Evolutionary conservation across 92 coral and sea anemone genomes (phyloP).

Genomic region (Parazoanthus darwini): DNA sequence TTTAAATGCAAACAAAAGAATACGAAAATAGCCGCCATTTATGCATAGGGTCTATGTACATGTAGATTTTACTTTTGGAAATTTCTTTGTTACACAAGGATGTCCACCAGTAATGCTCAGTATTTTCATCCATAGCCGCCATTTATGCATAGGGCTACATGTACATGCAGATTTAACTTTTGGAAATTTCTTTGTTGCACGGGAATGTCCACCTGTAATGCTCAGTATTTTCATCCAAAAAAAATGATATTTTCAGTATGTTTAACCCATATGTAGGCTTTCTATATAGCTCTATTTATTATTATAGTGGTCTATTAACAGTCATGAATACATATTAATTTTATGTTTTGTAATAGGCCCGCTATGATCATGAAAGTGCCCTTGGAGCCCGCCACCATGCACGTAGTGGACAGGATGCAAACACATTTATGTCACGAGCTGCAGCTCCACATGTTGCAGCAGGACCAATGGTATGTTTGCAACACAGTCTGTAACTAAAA

Average conservation of each 20-base stretch:
- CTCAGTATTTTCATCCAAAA: no score
- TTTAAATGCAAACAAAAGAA: no score
- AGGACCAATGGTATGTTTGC: conserved; percentile 57
- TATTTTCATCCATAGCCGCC: no score
- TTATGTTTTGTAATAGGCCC: neutral
- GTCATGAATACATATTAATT: neutral
- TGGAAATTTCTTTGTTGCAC: neutral
- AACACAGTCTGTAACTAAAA: neutral
- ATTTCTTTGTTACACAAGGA: neutral
- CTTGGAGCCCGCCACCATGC: neutral
- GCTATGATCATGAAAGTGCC: conserved; percentile 17
- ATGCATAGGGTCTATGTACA: no score
- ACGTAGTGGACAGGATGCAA: conserved; percentile 15
- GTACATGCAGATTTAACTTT: no score
- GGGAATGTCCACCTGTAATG: neutral
- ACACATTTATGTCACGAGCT: conserved; percentile 31
- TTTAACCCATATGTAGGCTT: no score
- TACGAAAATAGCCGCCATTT: no score
- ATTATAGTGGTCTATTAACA: no score
- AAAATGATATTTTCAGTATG: no score
- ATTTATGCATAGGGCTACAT: no score
- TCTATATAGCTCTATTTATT: neutral
- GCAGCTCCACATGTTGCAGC: conserved; percentile 58
- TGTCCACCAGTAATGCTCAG: neutral
- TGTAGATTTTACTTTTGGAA: no score